Base-by-base conservation (phyloP, 2,888 invertebrate species). In the Acanthacorydalis orientalis region DNA sequence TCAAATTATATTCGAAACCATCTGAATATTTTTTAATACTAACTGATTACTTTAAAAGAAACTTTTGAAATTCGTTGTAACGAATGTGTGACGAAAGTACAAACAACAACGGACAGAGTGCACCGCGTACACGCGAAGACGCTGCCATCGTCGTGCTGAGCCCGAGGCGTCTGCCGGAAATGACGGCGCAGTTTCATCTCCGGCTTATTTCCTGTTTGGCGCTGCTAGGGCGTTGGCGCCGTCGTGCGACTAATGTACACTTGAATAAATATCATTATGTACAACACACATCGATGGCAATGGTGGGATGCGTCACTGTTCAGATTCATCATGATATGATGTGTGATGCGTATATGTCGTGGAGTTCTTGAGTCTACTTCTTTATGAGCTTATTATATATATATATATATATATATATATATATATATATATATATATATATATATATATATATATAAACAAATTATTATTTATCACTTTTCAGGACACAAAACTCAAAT, bases 171-270 rank as follows among this genome's bases (percentile, higher is more conserved):
- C 60, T 57, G 56, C 55, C 59, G 67, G 67, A 67, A 66, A 67
- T 67, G 67, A 67, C 65, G 65, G 62, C 65, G 65, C 66, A 64
- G 64, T 66, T 66, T 66, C 66, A 67, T 67, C 67, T 67, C 67
- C 67, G 67, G 67, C 64, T 63, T 61, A 67, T 67, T 67, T 67
- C 67, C 67, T 64, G 57, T 61, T 58, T 57, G 57, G 56, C 57
- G 61, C 62, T 60, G 46, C 48, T 15, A n/a, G 23, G n/a, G n/a
- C n/a, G 41, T 14, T n/a, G n/a, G 16, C 16, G 14, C 11, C 31
- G 15, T 31, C 15, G 35, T 34, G 12, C 48, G 49, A 47, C 62
- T 63, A 63, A 64, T 63, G 61, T 59, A 60, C 60, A 60, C 59
- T 61, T 35, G 44, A 44, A 44, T 44, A 44, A 44, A 44, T 44